Base-by-base conservation (phyloP, 2,888 invertebrate genomes). In the Galerucella calmariensis region DNA sequence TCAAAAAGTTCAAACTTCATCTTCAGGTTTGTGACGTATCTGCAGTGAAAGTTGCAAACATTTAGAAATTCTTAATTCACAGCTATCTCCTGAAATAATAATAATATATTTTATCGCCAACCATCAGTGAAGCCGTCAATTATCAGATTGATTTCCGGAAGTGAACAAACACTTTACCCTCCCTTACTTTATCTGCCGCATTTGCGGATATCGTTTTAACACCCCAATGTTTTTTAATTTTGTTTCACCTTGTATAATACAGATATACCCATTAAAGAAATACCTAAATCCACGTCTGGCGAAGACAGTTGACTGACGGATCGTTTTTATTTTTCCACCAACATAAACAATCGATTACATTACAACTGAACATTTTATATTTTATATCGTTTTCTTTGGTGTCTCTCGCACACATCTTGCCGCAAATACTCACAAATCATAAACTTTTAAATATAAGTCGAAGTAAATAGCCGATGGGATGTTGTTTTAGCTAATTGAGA, bases 251-350 rank as follows among this genome's bases (percentile, higher is more conserved):
- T 48, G 44, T 63, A 66, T 51, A 66, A 66, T 48, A 16, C 12
- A 66, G 12, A 66, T 51, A 14, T 16, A 35, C 9, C 68, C 58
- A 68, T 68, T 58, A 68, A 56, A 56, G 9, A 56, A 56, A 61
- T 35, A 61, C 35, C 61, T 35, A 61, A 27, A 53, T 46, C 63
- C 79, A 82, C 51, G 58, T 61, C 73, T 84, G 85, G 85, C 84
- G 85, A 85, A 85, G 86, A 86, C 87, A 88, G 86, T 87, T 88
- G 88, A 88, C 86, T 87, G 87, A 87, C 86, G 85, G 86, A 84
- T 87, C 87, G 87, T 87, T 88, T 87, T 87, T 84, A 87, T 87
- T 86, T 87, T 87, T 87, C 87, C 85, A 85, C 84, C 84, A 86
- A 85, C 84, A 82, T 87, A 87, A 87, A 86, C 86, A 87, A 86